phyloP scores from a whole-genome alignment of 2,888 invertebrate genomes.

The Caenorhabditis plicata region DNA sequence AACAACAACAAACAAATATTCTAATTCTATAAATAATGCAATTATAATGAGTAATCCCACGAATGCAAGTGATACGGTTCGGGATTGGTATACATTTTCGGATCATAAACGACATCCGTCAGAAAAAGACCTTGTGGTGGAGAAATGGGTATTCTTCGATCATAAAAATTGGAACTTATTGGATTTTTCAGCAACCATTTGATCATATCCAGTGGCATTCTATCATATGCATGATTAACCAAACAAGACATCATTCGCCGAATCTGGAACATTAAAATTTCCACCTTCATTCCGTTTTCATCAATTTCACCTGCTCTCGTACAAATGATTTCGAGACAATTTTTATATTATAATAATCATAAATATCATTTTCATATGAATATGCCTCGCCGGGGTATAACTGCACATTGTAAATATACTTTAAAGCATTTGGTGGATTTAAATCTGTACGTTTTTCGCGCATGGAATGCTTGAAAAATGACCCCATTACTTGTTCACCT shows the following conservation, averaged over 20 bases:
- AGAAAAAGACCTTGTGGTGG: constrained; percentile 53
- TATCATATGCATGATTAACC: constrained; percentile 42
- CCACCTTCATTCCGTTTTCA: not conserved
- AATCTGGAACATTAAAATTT: constrained; percentile 37
- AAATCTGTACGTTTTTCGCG: constrained; percentile 43
- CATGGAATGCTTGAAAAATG: constrained; percentile 53
- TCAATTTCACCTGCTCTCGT: constrained; percentile 49
- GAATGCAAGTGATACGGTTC: constrained; percentile 44
- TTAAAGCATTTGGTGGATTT: constrained; percentile 29
- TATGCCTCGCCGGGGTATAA: constrained; percentile 40
- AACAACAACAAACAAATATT: too few species aligned
- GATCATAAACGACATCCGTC: constrained; percentile 55
- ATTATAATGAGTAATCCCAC: constrained; percentile 53
- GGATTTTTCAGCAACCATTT: constrained; percentile 52
- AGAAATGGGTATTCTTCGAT: constrained; percentile 36
- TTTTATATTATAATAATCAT: constrained; percentile 54
- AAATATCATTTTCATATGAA: constrained; percentile 41
- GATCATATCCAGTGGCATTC: constrained; percentile 23
- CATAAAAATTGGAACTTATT: constrained; percentile 42
- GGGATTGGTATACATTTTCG: constrained; percentile 43
- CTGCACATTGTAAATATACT: constrained; percentile 33
- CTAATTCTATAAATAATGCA: too few species aligned
- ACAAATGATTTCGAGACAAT: constrained; percentile 51
- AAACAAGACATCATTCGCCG: constrained; percentile 55
- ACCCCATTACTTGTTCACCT: constrained; percentile 52